phyloP scores from a whole-genome alignment of 2,888 invertebrate species.

The Boloria euphrosyne region DNA sequence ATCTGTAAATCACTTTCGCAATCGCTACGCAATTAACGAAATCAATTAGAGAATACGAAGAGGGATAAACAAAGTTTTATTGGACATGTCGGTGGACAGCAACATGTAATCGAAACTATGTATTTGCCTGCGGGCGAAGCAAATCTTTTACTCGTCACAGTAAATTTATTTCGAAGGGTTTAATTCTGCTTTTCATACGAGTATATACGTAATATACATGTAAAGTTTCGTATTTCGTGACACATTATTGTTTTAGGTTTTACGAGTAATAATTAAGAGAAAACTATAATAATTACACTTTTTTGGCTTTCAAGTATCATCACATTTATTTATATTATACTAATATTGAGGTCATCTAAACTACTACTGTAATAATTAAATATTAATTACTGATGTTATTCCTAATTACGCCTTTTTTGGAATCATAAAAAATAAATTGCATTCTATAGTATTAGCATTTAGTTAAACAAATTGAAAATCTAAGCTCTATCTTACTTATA shows the following conservation, averaged over 20 bases:
- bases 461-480: constrained; percentile 4
- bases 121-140: constrained; percentile 28
- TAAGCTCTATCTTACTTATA: neutral
- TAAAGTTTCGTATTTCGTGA: no score
- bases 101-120: neutral
- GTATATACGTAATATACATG: neutral
- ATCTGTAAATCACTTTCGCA: no score
- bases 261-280: no score
- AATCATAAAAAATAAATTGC: neutral
- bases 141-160: constrained; percentile 22
- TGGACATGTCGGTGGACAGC: neutral
- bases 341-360: no score
- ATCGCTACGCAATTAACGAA: no score
- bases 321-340: no score
- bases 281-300: no score
- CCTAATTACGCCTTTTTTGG: neutral
- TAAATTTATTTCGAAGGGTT: neutral
- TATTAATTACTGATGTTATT: no score
- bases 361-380: no score
- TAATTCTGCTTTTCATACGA: neutral
- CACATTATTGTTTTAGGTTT: no score
- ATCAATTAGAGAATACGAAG: neutral
- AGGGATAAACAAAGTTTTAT: constrained; percentile 12
- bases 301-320: no score
- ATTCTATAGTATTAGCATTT: neutral